Evolutionary conservation across 2,888 invertebrate species (phyloP).

Genomic region (Biston stratarius): DNA sequence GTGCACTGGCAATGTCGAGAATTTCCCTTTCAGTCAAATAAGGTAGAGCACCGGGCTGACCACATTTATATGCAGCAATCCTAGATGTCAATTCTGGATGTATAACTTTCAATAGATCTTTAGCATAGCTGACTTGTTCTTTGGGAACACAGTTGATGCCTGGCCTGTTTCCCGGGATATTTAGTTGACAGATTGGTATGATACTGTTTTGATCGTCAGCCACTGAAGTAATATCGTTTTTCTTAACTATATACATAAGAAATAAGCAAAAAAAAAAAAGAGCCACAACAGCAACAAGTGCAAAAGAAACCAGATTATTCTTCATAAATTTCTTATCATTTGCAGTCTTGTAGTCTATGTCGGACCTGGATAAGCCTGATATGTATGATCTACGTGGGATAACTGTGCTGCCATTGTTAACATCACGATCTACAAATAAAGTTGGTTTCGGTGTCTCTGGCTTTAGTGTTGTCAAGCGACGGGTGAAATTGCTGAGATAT

Average conservation of each 20-base stretch:
- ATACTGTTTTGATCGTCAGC: slow-evolving; percentile 85
- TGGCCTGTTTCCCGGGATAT: slow-evolving; percentile 82
- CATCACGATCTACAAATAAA: slow-evolving; percentile 68
- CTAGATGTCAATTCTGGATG: slow-evolving; percentile 88
- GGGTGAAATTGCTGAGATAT: slow-evolving; percentile 90
- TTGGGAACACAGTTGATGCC: slow-evolving; percentile 89
- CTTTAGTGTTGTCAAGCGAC: slow-evolving; percentile 84
- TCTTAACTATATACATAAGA: slow-evolving; percentile 89
- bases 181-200: slow-evolving; percentile 85
- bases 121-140: slow-evolving; percentile 87
- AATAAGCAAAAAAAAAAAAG: slow-evolving; percentile 89
- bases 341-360: slow-evolving; percentile 73
- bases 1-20: slow-evolving; percentile 82
- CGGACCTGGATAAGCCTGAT: slow-evolving; percentile 70
- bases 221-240: slow-evolving; percentile 84
- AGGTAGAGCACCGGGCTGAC: slow-evolving; percentile 78
- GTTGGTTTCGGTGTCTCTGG: slow-evolving; percentile 69
- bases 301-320: slow-evolving; percentile 88
- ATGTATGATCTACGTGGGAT: slow-evolving; percentile 75
- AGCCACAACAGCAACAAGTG: slow-evolving; percentile 87
- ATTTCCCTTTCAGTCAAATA: slow-evolving; percentile 89
- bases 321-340: slow-evolving; percentile 84
- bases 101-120: slow-evolving; percentile 88
- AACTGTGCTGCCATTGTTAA: slow-evolving; percentile 73
- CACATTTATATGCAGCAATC: slow-evolving; percentile 86